A percentile compares a stretch with the other conserved stretches of the same genome.
phyloP scores from a whole-genome alignment of 2,888 invertebrate species.

The Diarsia dahlii region DNA sequence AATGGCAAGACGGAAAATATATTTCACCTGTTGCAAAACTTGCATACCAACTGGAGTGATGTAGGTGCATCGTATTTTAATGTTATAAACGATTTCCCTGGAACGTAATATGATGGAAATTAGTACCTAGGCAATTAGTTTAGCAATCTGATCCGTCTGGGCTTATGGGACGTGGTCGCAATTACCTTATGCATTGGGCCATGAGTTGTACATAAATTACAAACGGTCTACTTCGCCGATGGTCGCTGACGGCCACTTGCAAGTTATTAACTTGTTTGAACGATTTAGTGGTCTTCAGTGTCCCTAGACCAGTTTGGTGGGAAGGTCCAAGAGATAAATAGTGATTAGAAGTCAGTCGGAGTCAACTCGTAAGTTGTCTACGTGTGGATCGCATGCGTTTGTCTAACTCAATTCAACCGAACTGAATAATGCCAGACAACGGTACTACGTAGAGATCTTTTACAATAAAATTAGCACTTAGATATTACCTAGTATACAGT shows the following conservation, averaged over 20 bases:
- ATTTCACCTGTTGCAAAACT: slow-evolving; percentile 71
- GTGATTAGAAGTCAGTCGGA: slow-evolving; percentile 7
- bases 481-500: slow-evolving; percentile 71
- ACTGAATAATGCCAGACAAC: not conserved
- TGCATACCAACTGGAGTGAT: slow-evolving; percentile 62
- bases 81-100: slow-evolving; percentile 27
- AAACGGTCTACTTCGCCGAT: slow-evolving; percentile 65
- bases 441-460: slow-evolving; percentile 1
- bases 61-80: slow-evolving; percentile 68
- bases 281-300: slow-evolving; percentile 49
- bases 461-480: slow-evolving; percentile 7
- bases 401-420: not conserved
- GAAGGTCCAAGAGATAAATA: slow-evolving; percentile 14
- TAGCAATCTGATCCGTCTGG: slow-evolving; percentile 47
- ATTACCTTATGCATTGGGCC: slow-evolving; percentile 77
- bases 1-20: slow-evolving; percentile 67
- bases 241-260: slow-evolving; percentile 60
- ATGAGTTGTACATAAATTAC: slow-evolving; percentile 76
- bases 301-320: slow-evolving; percentile 20
- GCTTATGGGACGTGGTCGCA: slow-evolving; percentile 70
- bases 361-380: not conserved
- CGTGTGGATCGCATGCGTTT: not conserved
- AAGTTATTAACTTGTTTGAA: slow-evolving; percentile 68
- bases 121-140: slow-evolving; percentile 47
- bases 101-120: slow-evolving; percentile 28